Conservation (phyloP, 2,797 vertebrate species). For the Yasuhikotakia modesta region DNA sequence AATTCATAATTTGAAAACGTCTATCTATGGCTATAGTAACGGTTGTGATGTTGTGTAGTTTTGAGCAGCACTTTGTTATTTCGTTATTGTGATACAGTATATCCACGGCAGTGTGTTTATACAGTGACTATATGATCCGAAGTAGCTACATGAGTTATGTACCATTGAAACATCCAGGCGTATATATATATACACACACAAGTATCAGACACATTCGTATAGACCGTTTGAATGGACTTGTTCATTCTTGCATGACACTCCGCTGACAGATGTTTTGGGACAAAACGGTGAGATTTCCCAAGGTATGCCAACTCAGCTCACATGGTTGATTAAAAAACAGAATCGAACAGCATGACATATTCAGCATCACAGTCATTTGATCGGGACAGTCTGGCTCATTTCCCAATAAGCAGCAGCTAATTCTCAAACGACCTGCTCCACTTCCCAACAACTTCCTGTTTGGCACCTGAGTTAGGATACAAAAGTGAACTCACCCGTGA, state of each 20-base stretch:
- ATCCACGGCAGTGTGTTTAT: slow-evolving; percentile 39
- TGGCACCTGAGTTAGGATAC: slow-evolving; percentile 83
- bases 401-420: slow-evolving; percentile 60
- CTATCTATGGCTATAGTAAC: slow-evolving; percentile 17
- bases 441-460: slow-evolving; percentile 79
- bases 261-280: slow-evolving; percentile 22
- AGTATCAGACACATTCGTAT: slow-evolving; percentile 14
- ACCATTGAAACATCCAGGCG: slow-evolving; percentile 29
- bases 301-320: slow-evolving; percentile 48
- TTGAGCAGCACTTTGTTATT: slow-evolving; percentile 22
- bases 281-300: slow-evolving; percentile 29
- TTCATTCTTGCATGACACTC: slow-evolving; percentile 32
- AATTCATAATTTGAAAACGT: neutral
- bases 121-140: slow-evolving; percentile 31
- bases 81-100: slow-evolving; percentile 30
- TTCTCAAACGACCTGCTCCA: slow-evolving; percentile 68
- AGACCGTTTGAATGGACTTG: slow-evolving; percentile 24
- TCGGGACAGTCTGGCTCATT: slow-evolving; percentile 61
- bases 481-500: slow-evolving; percentile 75
- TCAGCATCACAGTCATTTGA: slow-evolving; percentile 64
- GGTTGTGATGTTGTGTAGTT: slow-evolving; percentile 9
- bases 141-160: slow-evolving; percentile 14
- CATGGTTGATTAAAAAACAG: slow-evolving; percentile 43
- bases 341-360: slow-evolving; percentile 51
- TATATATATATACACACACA: slow-evolving; percentile 41